Evolutionary conservation across 2,113 vertebrate genomes (phyloP).

Genomic region (Epinephelus fuscoguttatus): DNA sequence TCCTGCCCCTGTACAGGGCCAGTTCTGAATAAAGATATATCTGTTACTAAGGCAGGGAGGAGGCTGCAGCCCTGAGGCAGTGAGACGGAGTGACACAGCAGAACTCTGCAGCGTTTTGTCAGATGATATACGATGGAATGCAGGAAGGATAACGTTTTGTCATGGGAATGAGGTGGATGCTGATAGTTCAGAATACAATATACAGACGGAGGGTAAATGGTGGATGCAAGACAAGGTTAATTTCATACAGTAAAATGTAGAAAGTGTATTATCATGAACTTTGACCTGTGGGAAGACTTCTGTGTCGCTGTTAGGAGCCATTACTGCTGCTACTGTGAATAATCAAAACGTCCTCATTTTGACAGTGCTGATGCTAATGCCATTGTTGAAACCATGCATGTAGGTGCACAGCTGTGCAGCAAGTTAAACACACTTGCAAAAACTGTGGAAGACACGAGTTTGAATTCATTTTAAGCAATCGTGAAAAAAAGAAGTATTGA

Average conservation of each 20-base stretch:
- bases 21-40: slow-evolving; percentile 75
- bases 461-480: background rate
- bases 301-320: background rate
- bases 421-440: background rate
- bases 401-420: background rate
- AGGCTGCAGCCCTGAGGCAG: slow-evolving; percentile 44
- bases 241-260: background rate
- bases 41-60: slow-evolving; percentile 57
- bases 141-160: slow-evolving; percentile 19
- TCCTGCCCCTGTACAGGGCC: slow-evolving; percentile 60
- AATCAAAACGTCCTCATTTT: background rate
- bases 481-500: background rate
- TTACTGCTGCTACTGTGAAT: background rate
- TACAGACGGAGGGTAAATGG: background rate
- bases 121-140: slow-evolving; percentile 28
- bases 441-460: background rate
- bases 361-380: background rate
- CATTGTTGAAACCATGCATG: background rate
- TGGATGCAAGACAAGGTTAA: background rate
- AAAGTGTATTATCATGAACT: background rate
- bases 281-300: background rate
- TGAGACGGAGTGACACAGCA: slow-evolving; percentile 64
- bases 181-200: background rate
- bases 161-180: slow-evolving; percentile 1
- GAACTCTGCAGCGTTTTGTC: slow-evolving; percentile 46